phyloP scores from a whole-genome alignment of 2,113 vertebrate genomes.

The Nannospalax galili region DNA sequence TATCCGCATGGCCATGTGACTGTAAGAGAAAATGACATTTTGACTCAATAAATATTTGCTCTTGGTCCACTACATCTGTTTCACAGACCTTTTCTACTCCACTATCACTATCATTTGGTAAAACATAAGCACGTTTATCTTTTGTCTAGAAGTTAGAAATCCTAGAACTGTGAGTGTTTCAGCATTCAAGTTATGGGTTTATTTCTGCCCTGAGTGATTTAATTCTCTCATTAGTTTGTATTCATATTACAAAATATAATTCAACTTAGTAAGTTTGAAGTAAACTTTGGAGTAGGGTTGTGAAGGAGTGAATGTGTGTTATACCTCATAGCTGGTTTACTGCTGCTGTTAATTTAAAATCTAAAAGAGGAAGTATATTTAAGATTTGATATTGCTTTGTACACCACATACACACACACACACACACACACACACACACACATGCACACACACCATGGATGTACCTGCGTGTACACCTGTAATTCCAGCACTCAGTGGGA shows the following conservation, averaged over 20 bases:
- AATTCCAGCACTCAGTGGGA: background rate
- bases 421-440: background rate
- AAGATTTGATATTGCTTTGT: background rate
- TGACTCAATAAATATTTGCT: constrained; percentile 67
- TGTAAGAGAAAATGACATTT: constrained; percentile 58
- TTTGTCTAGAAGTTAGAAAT: constrained; percentile 43
- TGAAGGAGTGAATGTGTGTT: background rate
- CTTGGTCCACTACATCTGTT: constrained; percentile 62
- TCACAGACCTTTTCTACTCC: constrained; percentile 26
- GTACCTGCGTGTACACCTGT: background rate
- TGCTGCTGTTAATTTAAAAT: background rate
- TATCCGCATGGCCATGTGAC: background rate
- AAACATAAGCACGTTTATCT: constrained; percentile 7
- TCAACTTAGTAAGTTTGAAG: background rate
- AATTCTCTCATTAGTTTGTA: constrained; percentile 25
- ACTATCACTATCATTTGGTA: background rate
- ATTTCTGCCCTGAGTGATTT: constrained; percentile 12
- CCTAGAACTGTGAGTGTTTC: background rate
- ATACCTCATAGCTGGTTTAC: background rate
- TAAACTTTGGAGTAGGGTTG: background rate
- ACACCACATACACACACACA: background rate
- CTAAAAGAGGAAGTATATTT: background rate
- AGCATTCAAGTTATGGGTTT: constrained; percentile 1
- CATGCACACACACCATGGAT: background rate
- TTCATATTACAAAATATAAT: constrained; percentile 30